Evolutionary conservation across 2,797 vertebrate species (phyloP).

Genomic region (Sebastes diaconus): DNA sequence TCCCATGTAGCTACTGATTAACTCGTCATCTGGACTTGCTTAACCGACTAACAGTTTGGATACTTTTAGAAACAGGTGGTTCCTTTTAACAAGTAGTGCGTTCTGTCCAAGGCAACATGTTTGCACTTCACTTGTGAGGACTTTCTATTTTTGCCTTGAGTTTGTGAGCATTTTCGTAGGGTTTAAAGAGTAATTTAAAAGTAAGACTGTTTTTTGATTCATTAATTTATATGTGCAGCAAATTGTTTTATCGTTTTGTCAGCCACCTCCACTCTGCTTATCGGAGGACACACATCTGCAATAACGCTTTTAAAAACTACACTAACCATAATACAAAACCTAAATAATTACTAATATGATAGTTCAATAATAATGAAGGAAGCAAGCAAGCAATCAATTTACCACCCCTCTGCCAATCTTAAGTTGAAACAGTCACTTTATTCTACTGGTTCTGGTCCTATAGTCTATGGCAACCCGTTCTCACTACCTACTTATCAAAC

Average conservation of each 20-base stretch:
- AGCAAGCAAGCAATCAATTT: too few species aligned
- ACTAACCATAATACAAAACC: too few species aligned
- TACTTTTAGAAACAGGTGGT: background rate
- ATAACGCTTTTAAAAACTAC: background rate
- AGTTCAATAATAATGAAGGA: background rate
- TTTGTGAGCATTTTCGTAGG: background rate
- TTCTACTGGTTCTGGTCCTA: background rate
- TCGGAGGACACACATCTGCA: background rate
- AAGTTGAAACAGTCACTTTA: background rate
- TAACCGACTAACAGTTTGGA: background rate
- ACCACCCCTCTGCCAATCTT: too few species aligned
- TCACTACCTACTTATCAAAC: background rate
- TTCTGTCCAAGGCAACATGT: background rate
- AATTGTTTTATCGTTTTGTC: background rate
- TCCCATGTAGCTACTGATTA: too few species aligned
- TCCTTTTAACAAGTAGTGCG: background rate
- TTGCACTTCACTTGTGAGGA: background rate
- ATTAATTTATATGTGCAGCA: background rate
- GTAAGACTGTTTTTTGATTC: background rate
- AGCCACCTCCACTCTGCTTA: background rate
- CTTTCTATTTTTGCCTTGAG: accelerated
- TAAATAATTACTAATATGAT: background rate
- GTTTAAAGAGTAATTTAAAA: background rate
- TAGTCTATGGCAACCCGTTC: background rate
- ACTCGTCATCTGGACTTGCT: background rate